Evolutionary conservation across 2,888 invertebrate species (phyloP).

Genomic region (Adelphocoris suturalis): DNA sequence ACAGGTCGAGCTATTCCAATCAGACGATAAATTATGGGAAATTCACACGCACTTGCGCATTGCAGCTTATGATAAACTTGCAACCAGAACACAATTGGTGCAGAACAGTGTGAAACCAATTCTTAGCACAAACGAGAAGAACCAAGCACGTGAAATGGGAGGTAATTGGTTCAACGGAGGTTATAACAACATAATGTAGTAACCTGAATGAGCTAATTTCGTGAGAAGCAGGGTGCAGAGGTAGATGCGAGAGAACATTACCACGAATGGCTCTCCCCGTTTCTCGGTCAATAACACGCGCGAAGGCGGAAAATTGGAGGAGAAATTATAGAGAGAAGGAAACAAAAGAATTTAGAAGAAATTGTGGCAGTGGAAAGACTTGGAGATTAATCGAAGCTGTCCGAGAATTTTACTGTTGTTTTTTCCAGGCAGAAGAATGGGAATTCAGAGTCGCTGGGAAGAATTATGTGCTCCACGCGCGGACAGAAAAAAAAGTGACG

Average conservation of each 20-base stretch:
- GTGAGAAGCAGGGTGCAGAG: neutral
- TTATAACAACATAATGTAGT: slow-evolving; percentile 12
- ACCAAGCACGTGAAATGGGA: neutral
- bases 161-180: neutral
- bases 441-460: neutral
- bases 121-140: neutral
- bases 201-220: slow-evolving; percentile 14
- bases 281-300: neutral
- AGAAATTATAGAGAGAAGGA: neutral
- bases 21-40: too few relatives aligned
- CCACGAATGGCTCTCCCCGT: neutral
- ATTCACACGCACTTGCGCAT: too few relatives aligned
- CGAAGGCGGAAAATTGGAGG: neutral
- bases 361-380: neutral
- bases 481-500: neutral
- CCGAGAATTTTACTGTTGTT: slow-evolving; percentile 19
- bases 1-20: too few relatives aligned
- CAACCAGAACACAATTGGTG: neutral
- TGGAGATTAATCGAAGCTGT: neutral
- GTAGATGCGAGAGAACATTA: neutral
- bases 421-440: neutral
- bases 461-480: slow-evolving; percentile 4
- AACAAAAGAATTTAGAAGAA: neutral
- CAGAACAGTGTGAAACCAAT: neutral
- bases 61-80: too few relatives aligned